Evolutionary conservation across 1,140 invertebrate species (phyloP).

Genomic region (Drosophila yakuba): DNA sequence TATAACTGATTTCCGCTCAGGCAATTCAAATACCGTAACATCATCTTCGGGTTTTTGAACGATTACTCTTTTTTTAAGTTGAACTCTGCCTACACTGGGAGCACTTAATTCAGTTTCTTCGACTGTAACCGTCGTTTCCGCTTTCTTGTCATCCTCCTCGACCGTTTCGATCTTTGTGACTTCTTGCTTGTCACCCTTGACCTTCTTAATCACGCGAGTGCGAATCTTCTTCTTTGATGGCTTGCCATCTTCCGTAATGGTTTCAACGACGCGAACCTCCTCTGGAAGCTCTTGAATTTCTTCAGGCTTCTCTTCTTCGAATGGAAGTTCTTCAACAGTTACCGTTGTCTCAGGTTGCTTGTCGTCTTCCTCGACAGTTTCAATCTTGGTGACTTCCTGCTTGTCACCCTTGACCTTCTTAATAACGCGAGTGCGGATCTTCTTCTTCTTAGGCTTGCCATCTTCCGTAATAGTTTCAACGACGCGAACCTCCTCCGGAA

Average conservation of each 20-base stretch:
- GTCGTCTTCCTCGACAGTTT: constrained; percentile 73
- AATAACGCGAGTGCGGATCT: constrained; percentile 53
- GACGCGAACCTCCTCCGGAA: constrained; percentile 1
- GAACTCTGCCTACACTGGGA: constrained; percentile 47
- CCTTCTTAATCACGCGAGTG: constrained; percentile 80
- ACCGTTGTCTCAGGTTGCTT: constrained; percentile 52
- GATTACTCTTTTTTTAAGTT: constrained; percentile 59
- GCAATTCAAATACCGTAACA: constrained; percentile 68
- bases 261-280: constrained; percentile 47
- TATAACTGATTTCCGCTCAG: constrained; percentile 73
- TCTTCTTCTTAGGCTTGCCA: constrained; percentile 65
- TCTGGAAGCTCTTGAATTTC: constrained; percentile 60
- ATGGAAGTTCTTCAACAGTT: constrained; percentile 45
- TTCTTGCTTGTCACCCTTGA: constrained; percentile 82
- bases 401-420: constrained; percentile 70
- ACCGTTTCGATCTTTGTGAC: constrained; percentile 84
- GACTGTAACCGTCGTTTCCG: constrained; percentile 76
- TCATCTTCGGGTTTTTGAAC: constrained; percentile 68
- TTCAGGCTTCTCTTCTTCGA: constrained; percentile 34
- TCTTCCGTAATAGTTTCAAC: constrained; percentile 29
- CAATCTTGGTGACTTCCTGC: constrained; percentile 83
- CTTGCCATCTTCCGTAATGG: constrained; percentile 43
- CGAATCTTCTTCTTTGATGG: constrained; percentile 63
- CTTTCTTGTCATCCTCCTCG: constrained; percentile 84
- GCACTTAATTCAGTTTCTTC: constrained; percentile 56